These are phyloP conservation scores for Microcebus lehilahytsara DNA, from an alignment of 2,113 vertebrate genomes.

Conservation along the genomic window DNA sequence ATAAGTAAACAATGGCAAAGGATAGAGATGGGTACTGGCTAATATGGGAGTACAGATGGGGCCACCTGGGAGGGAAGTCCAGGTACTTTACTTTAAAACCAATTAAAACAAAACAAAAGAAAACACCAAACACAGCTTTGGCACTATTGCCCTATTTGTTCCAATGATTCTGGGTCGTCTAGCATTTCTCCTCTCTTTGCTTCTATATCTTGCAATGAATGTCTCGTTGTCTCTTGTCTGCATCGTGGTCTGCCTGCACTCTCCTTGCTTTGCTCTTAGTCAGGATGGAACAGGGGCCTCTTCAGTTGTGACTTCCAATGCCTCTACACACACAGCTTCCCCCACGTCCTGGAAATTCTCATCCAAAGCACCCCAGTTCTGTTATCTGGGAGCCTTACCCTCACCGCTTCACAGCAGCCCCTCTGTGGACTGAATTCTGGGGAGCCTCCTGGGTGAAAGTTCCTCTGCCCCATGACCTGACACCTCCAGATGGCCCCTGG, in stretches of 20 bases:
- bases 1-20: background rate
- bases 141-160: background rate
- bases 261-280: background rate
- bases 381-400: background rate
- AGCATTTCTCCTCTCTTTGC: background rate
- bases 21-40: background rate
- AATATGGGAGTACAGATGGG: background rate
- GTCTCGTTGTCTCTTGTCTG: background rate
- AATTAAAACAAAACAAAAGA: background rate
- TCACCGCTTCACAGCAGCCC: background rate
- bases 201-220: background rate
- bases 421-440: background rate
- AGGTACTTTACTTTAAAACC: background rate
- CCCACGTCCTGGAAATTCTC: background rate
- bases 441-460: slow-evolving; percentile 22
- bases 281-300: background rate
- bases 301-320: background rate
- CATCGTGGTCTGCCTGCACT: background rate
- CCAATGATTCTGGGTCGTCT: background rate
- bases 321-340: background rate
- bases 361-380: background rate
- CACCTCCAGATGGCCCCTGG: slow-evolving; percentile 15
- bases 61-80: background rate
- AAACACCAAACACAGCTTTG: background rate
- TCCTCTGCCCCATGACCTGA: slow-evolving; percentile 77